Evolutionary conservation across 2,113 vertebrate species (phyloP).

Genomic region (Gallinago jamesoni): DNA sequence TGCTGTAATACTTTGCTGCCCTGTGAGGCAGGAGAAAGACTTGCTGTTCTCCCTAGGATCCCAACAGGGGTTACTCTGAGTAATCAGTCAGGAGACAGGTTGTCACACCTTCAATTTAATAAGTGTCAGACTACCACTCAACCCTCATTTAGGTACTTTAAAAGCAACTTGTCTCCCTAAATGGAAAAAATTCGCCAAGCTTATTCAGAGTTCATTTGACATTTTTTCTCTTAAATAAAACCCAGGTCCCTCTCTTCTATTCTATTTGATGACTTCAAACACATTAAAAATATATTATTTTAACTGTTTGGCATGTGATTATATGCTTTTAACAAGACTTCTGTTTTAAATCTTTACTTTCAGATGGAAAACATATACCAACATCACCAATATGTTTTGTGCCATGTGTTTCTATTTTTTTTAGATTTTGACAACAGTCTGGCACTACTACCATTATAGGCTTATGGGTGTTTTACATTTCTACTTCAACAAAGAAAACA

Average conservation of each 20-base stretch:
- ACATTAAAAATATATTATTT: neutral
- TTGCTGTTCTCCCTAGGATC: neutral
- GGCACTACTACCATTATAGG: neutral
- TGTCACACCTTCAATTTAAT: constrained; percentile 7
- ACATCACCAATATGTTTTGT: neutral
- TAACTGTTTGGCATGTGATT: neutral
- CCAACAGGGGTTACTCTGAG: neutral
- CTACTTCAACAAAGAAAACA: neutral
- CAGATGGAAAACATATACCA: neutral
- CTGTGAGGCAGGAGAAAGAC: neutral
- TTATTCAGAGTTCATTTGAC: neutral
- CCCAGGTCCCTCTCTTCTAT: neutral
- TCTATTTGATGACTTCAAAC: neutral
- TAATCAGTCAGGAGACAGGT: neutral
- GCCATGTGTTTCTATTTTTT: neutral
- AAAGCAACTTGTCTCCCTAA: neutral
- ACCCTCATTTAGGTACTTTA: constrained; percentile 2
- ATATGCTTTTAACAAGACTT: neutral
- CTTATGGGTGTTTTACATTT: neutral
- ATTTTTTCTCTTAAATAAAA: neutral
- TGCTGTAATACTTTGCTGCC: neutral
- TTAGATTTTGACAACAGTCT: neutral
- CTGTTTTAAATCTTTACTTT: neutral
- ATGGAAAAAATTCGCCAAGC: neutral
- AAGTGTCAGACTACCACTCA: neutral